Base-by-base conservation (phyloP, 2,113 vertebrate genomes). In the Vulpes lagopus region DNA sequence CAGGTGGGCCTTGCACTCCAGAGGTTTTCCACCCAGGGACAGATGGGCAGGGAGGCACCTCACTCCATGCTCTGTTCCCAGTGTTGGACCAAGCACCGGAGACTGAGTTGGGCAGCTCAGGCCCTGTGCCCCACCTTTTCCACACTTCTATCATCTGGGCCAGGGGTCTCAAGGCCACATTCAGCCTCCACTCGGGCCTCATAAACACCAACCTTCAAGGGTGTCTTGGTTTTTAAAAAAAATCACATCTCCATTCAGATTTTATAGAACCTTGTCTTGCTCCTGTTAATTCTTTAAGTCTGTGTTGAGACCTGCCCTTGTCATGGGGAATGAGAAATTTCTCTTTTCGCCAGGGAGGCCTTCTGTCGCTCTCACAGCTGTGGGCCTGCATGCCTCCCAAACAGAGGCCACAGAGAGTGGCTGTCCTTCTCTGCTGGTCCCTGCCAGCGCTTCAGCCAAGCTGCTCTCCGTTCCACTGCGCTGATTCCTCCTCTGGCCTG, bases 331-430 rank as follows among this genome's bases (percentile, higher is more conserved):
- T 35, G 51, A 87, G 71, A 59, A 59, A 53, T 32, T 95, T 82
- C 60, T 85, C 25, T 55, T 78, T 88, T 76, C 84, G 76, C 94
- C 64, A 3, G 51, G 0, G 59, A 91, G 79, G 67, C 79, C 60
- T 19, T 90, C n/a, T 22, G 74, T 43, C 9, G 27, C 87, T 32
- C 8, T 95, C 96, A 89, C 73, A 96, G 95, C 89, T 86, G 74
- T 12, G 19, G 64, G 74, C 57, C 78, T 76, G 55, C 2, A 14
- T 38, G 84, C 80, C 38, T 43, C 86, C 67, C 71, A 80, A 88
- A 87, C 92, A 97, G 71, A 96, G 90, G 84, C 95, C 94, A 93
- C 38, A 88, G 49, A 84, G 55, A 87, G 79, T 2, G 3, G 83
- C 73, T 43, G 2, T 35, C 64, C 64, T n/a, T 65, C 57, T 67